A percentile compares a stretch with the other conserved stretches of the same genome.
phyloP scores from a whole-genome alignment of 2,797 vertebrate species.

The Salmo trutta region DNA sequence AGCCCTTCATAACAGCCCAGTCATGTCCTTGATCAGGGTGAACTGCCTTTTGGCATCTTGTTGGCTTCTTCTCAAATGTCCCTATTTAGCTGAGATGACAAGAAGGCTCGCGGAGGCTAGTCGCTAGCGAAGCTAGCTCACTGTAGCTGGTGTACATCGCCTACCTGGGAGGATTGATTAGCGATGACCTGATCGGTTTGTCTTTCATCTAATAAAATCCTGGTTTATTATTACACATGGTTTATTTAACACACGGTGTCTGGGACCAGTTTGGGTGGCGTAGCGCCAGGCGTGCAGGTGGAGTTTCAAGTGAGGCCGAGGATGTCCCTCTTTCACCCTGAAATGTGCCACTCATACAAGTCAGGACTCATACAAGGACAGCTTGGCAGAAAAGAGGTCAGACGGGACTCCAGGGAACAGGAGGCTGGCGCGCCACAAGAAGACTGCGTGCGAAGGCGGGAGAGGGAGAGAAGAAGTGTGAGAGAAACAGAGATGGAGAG shows the following conservation, averaged over 20 bases:
- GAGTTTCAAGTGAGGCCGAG: background rate
- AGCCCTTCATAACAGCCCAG: background rate
- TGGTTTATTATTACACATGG: too few species aligned
- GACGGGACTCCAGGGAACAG: background rate
- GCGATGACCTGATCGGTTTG: too few species aligned
- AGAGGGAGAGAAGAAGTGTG: background rate
- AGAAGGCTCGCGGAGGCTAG: background rate
- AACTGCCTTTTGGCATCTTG: background rate
- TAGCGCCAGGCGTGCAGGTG: background rate
- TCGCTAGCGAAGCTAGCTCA: background rate
- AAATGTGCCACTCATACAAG: too few species aligned
- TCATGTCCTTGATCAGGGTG: background rate
- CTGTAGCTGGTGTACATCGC: background rate
- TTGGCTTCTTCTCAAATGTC: too few species aligned
- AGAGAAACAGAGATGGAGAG: background rate
- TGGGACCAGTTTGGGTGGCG: background rate
- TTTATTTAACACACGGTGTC: too few species aligned
- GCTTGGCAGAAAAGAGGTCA: background rate
- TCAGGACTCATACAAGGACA: background rate
- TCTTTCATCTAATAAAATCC: too few species aligned
- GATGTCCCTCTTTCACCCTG: too few species aligned
- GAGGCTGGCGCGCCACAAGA: background rate
- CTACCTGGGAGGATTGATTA: background rate
- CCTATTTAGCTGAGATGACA: background rate
- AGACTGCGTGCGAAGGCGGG: background rate